Evolutionary conservation across 2,797 vertebrate genomes (phyloP).

Genomic region (Calcarius lapponicus): DNA sequence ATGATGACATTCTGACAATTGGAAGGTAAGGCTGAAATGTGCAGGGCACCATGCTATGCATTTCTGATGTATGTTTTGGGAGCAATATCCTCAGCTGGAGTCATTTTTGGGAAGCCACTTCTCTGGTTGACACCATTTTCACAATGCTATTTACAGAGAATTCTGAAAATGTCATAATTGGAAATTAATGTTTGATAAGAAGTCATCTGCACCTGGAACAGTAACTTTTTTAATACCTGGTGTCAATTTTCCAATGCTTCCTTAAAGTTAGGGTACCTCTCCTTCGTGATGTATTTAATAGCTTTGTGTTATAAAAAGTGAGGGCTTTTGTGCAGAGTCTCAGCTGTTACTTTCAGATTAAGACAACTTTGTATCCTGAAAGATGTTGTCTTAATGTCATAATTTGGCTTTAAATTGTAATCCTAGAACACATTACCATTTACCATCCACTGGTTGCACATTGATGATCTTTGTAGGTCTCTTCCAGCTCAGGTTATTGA

Average conservation of each 20-base stretch:
- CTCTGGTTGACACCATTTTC: not conserved
- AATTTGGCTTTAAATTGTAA: not conserved
- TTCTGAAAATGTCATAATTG: not conserved
- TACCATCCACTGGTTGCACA: not conserved
- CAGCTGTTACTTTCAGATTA: not conserved
- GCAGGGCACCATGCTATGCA: not conserved
- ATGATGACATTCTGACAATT: not conserved
- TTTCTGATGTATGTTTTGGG: not conserved
- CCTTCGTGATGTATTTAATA: fast-evolving
- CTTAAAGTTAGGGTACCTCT: not conserved
- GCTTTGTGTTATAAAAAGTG: not conserved
- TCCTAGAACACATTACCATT: not conserved
- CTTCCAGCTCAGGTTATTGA: not conserved
- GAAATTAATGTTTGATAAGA: not conserved
- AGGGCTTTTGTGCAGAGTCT: not conserved
- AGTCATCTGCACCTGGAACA: not conserved
- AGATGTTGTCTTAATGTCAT: not conserved
- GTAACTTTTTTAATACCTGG: not conserved
- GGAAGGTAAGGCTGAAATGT: not conserved
- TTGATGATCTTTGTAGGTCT: not conserved
- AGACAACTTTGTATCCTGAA: not conserved
- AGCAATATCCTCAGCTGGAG: not conserved
- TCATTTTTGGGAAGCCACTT: not conserved
- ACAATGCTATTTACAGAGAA: not conserved
- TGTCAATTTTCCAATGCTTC: not conserved